Evolutionary conservation across 1,140 invertebrate genomes (phyloP).

Genomic region (Eulimnadia texana): DNA sequence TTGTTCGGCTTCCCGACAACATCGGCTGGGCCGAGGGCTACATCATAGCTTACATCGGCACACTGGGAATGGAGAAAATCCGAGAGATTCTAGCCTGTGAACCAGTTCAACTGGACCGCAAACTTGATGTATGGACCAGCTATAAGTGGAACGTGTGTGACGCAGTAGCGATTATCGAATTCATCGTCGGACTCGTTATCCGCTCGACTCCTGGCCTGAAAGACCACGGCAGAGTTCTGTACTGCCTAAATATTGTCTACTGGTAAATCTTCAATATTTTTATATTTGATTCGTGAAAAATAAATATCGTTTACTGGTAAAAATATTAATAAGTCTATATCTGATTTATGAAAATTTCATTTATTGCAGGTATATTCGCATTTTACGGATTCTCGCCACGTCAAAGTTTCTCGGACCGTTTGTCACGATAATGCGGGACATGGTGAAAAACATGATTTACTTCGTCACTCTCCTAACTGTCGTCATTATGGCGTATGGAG

Average conservation of each 20-base stretch:
- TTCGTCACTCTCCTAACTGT: constrained; percentile 90
- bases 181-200: constrained; percentile 60
- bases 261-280: constrained; percentile 37
- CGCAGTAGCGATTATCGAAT: constrained; percentile 66
- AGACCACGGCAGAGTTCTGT: constrained; percentile 68
- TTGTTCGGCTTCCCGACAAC: constrained; percentile 61
- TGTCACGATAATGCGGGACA: constrained; percentile 96
- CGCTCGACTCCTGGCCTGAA: constrained; percentile 56
- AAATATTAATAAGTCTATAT: too few species aligned
- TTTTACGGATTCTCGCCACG: constrained; percentile 86
- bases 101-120: constrained; percentile 69
- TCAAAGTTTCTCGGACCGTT: constrained; percentile 94
- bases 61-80: constrained; percentile 82
- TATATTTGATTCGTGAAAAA: neutral
- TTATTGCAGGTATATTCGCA: constrained; percentile 65
- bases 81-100: constrained; percentile 77
- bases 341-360: too few species aligned
- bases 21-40: constrained; percentile 79
- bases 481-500: constrained; percentile 90
- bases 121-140: constrained; percentile 80
- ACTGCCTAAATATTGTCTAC: constrained; percentile 83
- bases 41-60: constrained; percentile 76
- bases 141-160: constrained; percentile 88
- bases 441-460: constrained; percentile 94
- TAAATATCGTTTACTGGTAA: neutral